A percentile compares a stretch with the other conserved stretches of the same genome.
phyloP scores from a whole-genome alignment of 2,888 invertebrate genomes.

The Hylaea fasciaria region DNA sequence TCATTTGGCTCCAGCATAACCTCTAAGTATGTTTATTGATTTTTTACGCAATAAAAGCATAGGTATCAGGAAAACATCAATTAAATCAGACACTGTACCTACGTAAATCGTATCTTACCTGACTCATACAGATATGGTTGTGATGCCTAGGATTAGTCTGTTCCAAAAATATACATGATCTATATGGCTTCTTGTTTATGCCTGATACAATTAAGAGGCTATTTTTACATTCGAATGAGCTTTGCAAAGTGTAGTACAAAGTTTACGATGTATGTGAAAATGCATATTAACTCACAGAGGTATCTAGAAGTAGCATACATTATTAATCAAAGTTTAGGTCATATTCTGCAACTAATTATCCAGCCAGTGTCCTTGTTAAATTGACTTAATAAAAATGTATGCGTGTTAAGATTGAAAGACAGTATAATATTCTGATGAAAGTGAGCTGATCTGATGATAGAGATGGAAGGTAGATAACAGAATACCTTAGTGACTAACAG shows the following conservation, averaged over 20 bases:
- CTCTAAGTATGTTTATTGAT: constrained; percentile 55
- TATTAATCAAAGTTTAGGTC: too few species aligned
- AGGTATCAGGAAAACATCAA: neutral
- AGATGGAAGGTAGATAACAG: too few species aligned
- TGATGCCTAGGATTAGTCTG: constrained; percentile 25
- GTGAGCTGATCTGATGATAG: too few species aligned
- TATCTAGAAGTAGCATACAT: neutral
- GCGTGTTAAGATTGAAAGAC: too few species aligned
- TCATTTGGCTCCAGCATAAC: too few species aligned
- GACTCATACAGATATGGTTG: neutral
- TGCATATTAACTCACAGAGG: neutral
- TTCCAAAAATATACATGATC: constrained; percentile 16
- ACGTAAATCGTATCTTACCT: neutral
- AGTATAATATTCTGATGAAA: too few species aligned
- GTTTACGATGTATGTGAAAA: constrained; percentile 4
- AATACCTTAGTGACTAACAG: too few species aligned
- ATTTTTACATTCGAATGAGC: constrained; percentile 15
- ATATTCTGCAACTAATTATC: too few species aligned
- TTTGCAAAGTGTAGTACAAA: constrained; percentile 19
- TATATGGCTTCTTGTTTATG: constrained; percentile 6
- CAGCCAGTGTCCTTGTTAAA: too few species aligned
- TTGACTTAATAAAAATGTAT: too few species aligned
- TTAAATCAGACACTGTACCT: neutral
- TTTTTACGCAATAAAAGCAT: neutral
- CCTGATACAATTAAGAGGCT: constrained; percentile 11